Percentiles rank a stretch among this genome's conserved stretches.
Conservation (phyloP, 2,888 invertebrate species). For the Eucera pruinosa region DNA sequence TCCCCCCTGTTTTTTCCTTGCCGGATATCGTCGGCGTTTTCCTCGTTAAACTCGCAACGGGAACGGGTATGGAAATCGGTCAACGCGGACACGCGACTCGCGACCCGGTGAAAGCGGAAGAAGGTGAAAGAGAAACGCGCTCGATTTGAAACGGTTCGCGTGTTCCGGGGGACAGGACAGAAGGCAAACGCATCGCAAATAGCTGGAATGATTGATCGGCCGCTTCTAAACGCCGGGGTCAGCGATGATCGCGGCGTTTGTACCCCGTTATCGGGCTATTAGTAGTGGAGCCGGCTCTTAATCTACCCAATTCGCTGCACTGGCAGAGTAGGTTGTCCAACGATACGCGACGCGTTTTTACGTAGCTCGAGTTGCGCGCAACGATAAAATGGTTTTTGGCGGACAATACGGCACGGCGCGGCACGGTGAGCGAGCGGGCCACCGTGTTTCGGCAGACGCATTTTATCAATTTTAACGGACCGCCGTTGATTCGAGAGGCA, state of each 20-base stretch:
- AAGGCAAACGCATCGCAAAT: conserved; percentile 7
- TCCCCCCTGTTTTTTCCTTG: too few species aligned
- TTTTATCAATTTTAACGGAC: conserved; percentile 47
- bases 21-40: background rate
- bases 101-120: conserved; percentile 51
- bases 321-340: background rate
- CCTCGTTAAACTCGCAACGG: background rate
- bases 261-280: conserved; percentile 40
- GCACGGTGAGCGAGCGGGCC: background rate
- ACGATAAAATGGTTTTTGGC: conserved; percentile 9
- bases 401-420: conserved; percentile 12
- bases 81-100: conserved; percentile 9
- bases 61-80: conserved; percentile 32
- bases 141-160: conserved; percentile 29
- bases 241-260: conserved; percentile 33
- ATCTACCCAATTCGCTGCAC: conserved; percentile 34
- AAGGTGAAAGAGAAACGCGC: conserved; percentile 48
- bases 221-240: conserved; percentile 13
- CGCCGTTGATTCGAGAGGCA: conserved; percentile 47
- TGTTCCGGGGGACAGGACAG: background rate
- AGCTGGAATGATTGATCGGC: conserved; percentile 42
- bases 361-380: background rate
- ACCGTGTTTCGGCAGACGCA: conserved; percentile 27
- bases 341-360: background rate
- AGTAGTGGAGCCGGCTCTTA: conserved; percentile 27